Evolutionary conservation across 2,888 invertebrate species (phyloP), one percentile per base, ranked within the genome.

Genomic region (Ichneumoninae sp.): DNA sequence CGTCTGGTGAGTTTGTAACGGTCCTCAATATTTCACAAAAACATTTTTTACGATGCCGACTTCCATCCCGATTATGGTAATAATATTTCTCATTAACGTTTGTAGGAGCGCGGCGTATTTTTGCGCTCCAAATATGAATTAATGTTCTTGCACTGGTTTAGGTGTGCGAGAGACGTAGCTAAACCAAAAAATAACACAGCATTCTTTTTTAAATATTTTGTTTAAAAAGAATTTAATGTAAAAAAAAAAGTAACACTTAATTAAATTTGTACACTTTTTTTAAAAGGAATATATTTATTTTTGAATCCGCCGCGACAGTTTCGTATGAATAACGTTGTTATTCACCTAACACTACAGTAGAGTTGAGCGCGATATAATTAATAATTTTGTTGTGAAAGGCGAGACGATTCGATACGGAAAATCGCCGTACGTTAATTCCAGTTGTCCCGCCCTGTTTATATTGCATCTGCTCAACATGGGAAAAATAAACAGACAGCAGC

Each of bases 1-100:
- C 84, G 94, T 94, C 75, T 94, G 94, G 94, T 94, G 91, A 94
- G 94, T 90, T 33, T 40, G 3, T n/a, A n/a, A 7, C 22, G 2
- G 60, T 19, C n/a, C 19, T 16, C 10, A 19, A 40, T 57, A 16
- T 68, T 54, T 22, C n/a, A 0, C n/a, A 50, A 36, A 69, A 69
- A 50, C 10, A 36, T 33, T 52, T 7, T 22, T 50, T 50, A 54
- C 22, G 26, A 54, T 19, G 19, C 52, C 2, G 16, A 8, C 19
- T 19, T 8, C 5, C 16, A 8, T 22, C 19, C 4, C 1, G 19
- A 62, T 33, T 33, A 62, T n/a, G 6, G 22, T 10, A 26, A 57
- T 22, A 22, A 22, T 10, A 13, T 22, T 26, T 57, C 19, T 13
- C 10, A 1, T 57, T 26, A 26, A 13, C 26, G 13, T 13, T 26